These are phyloP conservation scores for Macrobrachium rosenbergii DNA, from an alignment of 1,140 invertebrate genomes.

Conservation along the genomic window DNA sequence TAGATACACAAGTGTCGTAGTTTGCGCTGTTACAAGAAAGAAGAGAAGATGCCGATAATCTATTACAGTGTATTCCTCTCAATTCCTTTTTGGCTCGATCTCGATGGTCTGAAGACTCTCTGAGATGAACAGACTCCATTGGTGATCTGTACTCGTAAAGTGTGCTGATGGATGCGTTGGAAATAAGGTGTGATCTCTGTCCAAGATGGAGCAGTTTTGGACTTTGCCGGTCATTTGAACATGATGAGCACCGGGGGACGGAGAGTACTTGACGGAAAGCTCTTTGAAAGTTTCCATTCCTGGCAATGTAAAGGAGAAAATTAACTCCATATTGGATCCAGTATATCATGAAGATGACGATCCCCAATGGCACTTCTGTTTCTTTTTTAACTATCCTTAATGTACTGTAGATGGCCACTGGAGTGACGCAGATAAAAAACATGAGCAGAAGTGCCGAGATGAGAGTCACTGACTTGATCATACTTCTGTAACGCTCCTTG, in stretches of 20 bases:
- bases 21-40: too few relatives aligned
- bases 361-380: neutral
- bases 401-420: conserved; percentile 25
- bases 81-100: too few relatives aligned
- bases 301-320: conserved; percentile 25
- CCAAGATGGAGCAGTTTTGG: too few relatives aligned
- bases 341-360: conserved; percentile 27
- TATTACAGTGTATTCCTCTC: too few relatives aligned
- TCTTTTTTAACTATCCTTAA: neutral
- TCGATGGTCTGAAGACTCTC: too few relatives aligned
- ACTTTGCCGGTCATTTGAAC: too few relatives aligned
- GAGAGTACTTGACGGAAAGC: conserved; percentile 15
- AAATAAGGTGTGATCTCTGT: too few relatives aligned
- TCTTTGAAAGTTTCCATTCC: conserved; percentile 13
- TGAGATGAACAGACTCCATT: too few relatives aligned
- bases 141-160: too few relatives aligned
- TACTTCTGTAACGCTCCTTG: neutral
- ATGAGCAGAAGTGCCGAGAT: conserved; percentile 7
- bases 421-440: conserved; percentile 28
- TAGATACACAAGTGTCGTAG: too few relatives aligned
- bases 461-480: conserved; percentile 11
- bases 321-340: conserved; percentile 38
- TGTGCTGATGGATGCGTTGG: too few relatives aligned
- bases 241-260: neutral
- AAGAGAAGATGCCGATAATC: too few relatives aligned